Conservation (phyloP, 2,888 invertebrate genomes). For the Notodonta ziczac region DNA sequence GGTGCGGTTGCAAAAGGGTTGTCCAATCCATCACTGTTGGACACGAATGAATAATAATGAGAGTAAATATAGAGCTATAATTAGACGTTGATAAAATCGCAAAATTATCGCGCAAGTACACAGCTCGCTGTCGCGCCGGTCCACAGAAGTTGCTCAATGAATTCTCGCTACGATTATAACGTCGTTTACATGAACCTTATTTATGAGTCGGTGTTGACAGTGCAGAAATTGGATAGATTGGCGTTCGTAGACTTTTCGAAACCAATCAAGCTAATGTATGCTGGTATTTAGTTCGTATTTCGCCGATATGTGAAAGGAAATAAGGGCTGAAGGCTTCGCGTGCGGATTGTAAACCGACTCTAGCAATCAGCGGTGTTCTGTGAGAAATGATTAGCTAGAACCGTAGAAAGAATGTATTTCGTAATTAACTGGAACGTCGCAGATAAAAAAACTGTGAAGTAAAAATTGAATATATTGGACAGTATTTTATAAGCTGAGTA, state of each 20-base stretch:
- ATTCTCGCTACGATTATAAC: slow-evolving; percentile 7
- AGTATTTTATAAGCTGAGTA: too few relatives aligned
- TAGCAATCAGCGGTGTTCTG: too few relatives aligned
- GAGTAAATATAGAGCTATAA: slow-evolving; percentile 23
- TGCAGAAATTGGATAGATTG: background rate
- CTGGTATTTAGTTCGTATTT: background rate
- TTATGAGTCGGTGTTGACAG: slow-evolving; percentile 4
- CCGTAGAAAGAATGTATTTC: too few relatives aligned
- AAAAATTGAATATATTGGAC: too few relatives aligned
- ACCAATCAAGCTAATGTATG: background rate
- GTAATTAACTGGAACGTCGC: too few relatives aligned
- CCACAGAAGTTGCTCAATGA: background rate
- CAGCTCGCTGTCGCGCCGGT: slow-evolving; percentile 4
- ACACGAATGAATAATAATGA: slow-evolving; percentile 17
- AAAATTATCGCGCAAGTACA: slow-evolving; percentile 15
- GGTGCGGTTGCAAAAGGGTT: slow-evolving; percentile 20
- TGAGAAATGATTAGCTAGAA: too few relatives aligned
- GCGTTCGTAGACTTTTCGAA: background rate
- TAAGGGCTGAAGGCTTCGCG: background rate
- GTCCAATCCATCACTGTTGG: slow-evolving; percentile 28
- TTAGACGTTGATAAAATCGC: slow-evolving; percentile 24
- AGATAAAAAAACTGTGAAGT: too few relatives aligned
- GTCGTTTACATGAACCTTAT: slow-evolving; percentile 7
- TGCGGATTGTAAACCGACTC: too few relatives aligned
- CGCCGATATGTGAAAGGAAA: background rate